These are phyloP conservation scores for Muraenolepis orangiensis DNA, from an alignment of 2,797 vertebrate genomes.

Conservation along the genomic window DNA sequence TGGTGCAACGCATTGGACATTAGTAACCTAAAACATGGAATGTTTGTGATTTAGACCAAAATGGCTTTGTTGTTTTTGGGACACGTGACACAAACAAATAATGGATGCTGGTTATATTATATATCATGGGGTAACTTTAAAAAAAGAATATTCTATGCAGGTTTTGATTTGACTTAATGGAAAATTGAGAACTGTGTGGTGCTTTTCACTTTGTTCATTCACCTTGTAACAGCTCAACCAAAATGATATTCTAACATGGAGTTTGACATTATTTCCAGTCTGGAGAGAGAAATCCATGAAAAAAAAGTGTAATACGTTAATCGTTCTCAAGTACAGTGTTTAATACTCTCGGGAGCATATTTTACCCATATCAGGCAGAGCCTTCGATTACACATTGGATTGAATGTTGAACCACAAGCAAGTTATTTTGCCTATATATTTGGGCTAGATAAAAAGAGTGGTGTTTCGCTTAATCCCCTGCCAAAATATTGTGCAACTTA, in stretches of 20 bases:
- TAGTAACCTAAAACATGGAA: not conserved
- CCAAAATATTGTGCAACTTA: not conserved
- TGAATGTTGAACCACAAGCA: not conserved
- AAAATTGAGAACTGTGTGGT: not conserved
- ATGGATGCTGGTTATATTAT: too few species aligned
- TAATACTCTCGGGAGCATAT: not conserved
- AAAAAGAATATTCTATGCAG: not conserved
- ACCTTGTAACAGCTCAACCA: not conserved
- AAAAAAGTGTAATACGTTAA: not conserved
- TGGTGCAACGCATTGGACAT: not conserved
- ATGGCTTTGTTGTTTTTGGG: too few species aligned
- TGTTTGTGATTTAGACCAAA: too few species aligned
- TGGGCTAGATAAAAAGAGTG: slow-evolving; percentile 1
- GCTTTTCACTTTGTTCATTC: not conserved
- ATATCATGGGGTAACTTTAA: not conserved
- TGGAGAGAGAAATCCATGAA: not conserved
- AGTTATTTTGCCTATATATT: not conserved
- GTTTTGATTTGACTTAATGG: not conserved
- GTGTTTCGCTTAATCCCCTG: slow-evolving; percentile 6
- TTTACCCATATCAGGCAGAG: not conserved
- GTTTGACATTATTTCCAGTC: not conserved
- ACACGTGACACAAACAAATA: too few species aligned
- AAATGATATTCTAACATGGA: not conserved
- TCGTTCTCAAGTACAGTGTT: not conserved
- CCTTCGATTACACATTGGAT: not conserved